Evolutionary conservation across 2,888 invertebrate genomes (phyloP), one percentile per base, ranked within the genome.

Genomic region (Ochropacha duplaris): DNA sequence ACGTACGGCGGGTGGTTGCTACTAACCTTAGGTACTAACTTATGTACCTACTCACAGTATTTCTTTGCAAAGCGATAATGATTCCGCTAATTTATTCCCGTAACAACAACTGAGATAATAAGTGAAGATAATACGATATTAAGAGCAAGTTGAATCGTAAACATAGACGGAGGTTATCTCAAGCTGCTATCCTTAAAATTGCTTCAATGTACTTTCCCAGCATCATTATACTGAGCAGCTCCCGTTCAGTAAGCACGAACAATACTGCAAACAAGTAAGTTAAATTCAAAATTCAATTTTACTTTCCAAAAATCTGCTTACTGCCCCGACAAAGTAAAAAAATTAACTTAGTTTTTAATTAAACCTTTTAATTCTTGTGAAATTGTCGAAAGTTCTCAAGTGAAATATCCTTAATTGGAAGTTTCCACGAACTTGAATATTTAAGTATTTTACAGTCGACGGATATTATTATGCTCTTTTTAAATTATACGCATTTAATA

Each of bases 81-180:
- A 63, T 75, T 73, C 74, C 65, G 55, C 58, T 72, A 75, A 78
- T 56, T n/a, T 57, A 64, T 62, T 60, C 58, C 65, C 61, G 67
- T 71, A 77, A 80, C 69, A 78, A 78, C 73, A 84, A 79, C 66
- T 65, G 59, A 68, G 75, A 85, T 81, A 84, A 79, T 72, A 66
- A 68, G 63, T 64, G 66, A 57, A 59, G 78, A 81, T 79, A 79
- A 71, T 72, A 68, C 63, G 69, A 69, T 68, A 70, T 62, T 56
- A 57, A 61, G 75, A 74, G 71, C 75, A 73, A 74, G 64, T 67
- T 60, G 64, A 62, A 67, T 68, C 71, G 78, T 85, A 84, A 88
- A 84, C 84, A 87, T 55, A 63, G 61, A 64, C 63, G 62, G 68
- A 69, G 90, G 90, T 88, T 89, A 90, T 90, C 90, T 76, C 8